Evolutionary conservation across 2,797 vertebrate species (phyloP), one percentile per base, ranked within the genome.

Genomic region (Poecilia picta): DNA sequence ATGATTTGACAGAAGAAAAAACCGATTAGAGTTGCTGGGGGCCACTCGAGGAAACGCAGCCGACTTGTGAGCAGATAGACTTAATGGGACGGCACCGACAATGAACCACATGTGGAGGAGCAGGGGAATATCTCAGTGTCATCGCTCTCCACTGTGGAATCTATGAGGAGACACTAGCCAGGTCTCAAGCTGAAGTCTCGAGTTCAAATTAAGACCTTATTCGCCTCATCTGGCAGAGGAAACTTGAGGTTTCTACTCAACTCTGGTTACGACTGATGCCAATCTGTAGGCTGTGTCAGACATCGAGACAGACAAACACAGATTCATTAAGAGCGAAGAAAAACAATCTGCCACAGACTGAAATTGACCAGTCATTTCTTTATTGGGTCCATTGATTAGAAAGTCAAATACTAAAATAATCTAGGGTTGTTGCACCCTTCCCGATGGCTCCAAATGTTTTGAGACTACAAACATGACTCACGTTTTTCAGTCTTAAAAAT

Each of bases 121-220:
- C 41, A 75, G 75, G 33, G 31, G 49, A 41, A 31, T 72, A 47
- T 72, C 36, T 82, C 55, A 55, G 81, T 72, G 81, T 74, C 62
- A 64, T 36, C 18, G 25, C 36, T 41, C 36, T 41, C 20, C 10
- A 4, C 36, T 68, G 66, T 72, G 72, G 84, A 80, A 70, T 73
- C 73, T 49, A 64, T 76, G 0, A 72, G 82, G 76, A 73, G 79
- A 83, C 83, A 79, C 55, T 70, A 74, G 77, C 59, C 53, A 28
- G 25, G 12, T 15, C 68, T 45, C 15, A 31, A 46, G n/a, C 41
- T 18, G 68, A 70, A 43, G 66, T 12, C 66, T 43, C 66, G 28
- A 46, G 23, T 25, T 70, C 20, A n/a, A 72, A 31, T 72, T 16
- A 28, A n/a, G 16, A 72, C 6, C n/a, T 71, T n/a, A 45, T n/a